Evolutionary conservation across 2,888 invertebrate genomes (phyloP).

Genomic region (Dicycla oo): DNA sequence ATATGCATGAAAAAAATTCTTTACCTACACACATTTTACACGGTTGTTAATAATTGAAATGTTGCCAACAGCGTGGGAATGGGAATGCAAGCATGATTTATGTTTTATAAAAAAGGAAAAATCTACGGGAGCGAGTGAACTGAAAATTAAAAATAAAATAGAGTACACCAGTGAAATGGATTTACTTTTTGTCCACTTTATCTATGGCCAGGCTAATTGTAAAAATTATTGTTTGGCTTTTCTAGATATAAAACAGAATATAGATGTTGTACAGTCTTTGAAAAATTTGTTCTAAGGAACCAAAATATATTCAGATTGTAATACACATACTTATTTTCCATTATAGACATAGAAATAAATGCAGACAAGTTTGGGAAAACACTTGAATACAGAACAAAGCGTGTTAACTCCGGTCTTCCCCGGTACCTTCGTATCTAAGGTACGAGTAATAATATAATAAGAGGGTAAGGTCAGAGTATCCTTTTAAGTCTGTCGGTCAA

Average conservation of each 20-base stretch:
- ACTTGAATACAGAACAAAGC: not conserved
- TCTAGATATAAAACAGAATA: not conserved
- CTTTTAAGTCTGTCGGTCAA: conserved; percentile 17
- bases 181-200: not conserved
- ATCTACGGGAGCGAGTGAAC: not conserved
- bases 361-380: not conserved
- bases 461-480: not conserved
- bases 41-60: not conserved
- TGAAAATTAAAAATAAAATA: not conserved
- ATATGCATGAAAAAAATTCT: not conserved
- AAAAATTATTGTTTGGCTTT: not conserved
- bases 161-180: not conserved
- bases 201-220: not conserved
- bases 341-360: not conserved
- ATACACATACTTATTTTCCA: not conserved
- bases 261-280: not conserved
- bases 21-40: not conserved
- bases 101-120: not conserved
- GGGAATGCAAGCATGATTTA: not conserved
- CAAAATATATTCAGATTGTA: not conserved
- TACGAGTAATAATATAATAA: no score
- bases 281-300: not conserved
- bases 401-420: not conserved
- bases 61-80: no score
- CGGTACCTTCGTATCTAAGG: no score